Conservation (phyloP, 2,113 vertebrate genomes). For the Cynopterus brachyotis region DNA sequence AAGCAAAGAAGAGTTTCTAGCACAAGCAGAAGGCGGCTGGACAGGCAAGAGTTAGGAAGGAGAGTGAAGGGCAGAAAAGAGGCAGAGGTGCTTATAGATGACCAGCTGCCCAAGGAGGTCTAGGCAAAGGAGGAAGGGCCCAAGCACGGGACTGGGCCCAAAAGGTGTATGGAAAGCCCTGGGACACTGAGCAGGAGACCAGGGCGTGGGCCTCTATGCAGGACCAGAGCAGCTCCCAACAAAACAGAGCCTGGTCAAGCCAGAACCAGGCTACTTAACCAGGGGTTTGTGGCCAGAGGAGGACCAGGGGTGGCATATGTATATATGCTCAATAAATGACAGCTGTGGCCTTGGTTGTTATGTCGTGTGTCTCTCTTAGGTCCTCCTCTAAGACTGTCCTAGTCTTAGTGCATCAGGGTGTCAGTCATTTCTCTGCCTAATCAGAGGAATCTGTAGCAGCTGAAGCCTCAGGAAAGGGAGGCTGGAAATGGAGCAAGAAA, state of each 20-base stretch:
- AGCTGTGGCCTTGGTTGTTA: background rate
- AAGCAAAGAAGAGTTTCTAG: background rate
- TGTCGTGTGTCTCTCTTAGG: background rate
- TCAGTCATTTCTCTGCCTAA: background rate
- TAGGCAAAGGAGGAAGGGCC: background rate
- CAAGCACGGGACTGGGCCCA: background rate
- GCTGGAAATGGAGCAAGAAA: background rate
- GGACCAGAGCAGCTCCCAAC: background rate
- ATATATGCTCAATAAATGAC: rapidly evolving
- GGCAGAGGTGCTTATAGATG: background rate
- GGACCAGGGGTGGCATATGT: background rate
- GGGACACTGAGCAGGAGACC: background rate
- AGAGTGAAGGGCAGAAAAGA: background rate
- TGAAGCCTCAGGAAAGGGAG: background rate
- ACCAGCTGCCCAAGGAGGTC: background rate
- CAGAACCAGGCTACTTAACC: background rate
- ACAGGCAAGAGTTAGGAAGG: background rate
- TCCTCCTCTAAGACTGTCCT: background rate
- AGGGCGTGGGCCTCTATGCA: background rate
- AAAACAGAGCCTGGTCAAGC: background rate
- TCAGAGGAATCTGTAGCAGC: background rate
- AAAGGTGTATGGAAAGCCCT: background rate
- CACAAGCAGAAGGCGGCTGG: background rate
- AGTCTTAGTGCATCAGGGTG: background rate
- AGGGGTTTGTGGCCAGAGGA: background rate